A percentile compares a stretch with the other conserved stretches of the same genome.
phyloP scores from a whole-genome alignment of 1,140 invertebrate species.

The Lepidurus packardi region DNA sequence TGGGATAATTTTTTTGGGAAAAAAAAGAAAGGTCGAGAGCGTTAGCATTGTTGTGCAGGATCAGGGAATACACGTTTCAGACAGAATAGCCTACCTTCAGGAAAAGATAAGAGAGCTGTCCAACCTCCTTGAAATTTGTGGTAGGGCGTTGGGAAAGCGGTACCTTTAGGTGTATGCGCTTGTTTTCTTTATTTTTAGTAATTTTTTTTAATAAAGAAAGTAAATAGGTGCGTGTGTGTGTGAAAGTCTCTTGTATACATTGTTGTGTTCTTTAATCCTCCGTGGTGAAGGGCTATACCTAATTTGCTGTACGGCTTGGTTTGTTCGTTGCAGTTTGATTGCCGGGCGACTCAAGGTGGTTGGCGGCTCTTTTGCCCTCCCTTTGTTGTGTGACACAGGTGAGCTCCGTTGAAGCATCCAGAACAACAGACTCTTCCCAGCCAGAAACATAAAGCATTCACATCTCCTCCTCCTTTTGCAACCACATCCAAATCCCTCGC shows the following conservation, averaged over 20 bases:
- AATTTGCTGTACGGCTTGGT: constrained; percentile 14
- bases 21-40: neutral
- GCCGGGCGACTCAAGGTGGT: neutral
- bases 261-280: neutral
- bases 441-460: neutral
- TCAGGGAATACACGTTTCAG: too few relatives aligned
- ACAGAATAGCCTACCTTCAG: neutral
- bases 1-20: neutral
- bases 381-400: constrained; percentile 9
- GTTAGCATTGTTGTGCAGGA: too few relatives aligned
- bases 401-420: neutral
- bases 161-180: neutral
- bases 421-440: neutral
- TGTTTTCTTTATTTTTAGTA: too few relatives aligned
- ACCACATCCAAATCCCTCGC: too few relatives aligned
- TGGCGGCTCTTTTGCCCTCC: constrained; percentile 11
- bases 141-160: constrained; percentile 17
- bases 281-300: constrained; percentile 18
- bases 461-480: neutral
- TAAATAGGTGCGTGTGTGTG: too few relatives aligned
- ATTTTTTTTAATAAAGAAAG: too few relatives aligned
- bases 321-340: constrained; percentile 22
- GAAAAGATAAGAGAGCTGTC: constrained; percentile 13
- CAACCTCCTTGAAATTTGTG: constrained; percentile 7
- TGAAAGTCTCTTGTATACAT: too few relatives aligned